Base-by-base conservation (phyloP, 2,797 vertebrate species). In the Hirundo rustica region DNA sequence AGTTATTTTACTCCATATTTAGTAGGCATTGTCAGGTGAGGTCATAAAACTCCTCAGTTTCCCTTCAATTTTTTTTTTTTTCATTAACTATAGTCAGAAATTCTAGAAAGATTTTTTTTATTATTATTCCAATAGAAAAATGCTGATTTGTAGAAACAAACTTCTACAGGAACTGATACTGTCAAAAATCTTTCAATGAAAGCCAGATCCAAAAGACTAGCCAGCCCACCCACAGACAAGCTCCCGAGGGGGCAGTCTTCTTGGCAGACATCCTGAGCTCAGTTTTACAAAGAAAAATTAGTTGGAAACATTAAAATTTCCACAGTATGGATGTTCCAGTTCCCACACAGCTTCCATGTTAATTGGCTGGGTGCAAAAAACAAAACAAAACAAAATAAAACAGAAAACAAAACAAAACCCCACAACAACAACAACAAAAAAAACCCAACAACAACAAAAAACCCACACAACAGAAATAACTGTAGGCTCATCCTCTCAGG, bases 221-320 rank as follows among this genome's bases (percentile, higher is more conserved):
- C 45, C 60, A 96, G 90, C 74, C 95, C 94, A 96, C 94, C 94
- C 94, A 95, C 90, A 93, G 67, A 53, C 67, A 70, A 85, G 23
- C 19, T 93, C 95, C 80, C 60, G 0, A 90, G 70, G 77, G 93
- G 64, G 55, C 40, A 90, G 38, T 79, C 76, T 32, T 86, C 74
- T 94, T 95, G 93, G 94, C 94, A 96, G 58, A 66, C 66, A 55
- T 76, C 60, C 80, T 95, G 51, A 84, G 50, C 60, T 82, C 80
- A 70, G 53, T 93, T 93, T 90, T 91, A 58, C 26, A 66, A 75
- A 89, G 47, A 84, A 92, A 92, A 92, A 58, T 54, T 47, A 72
- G 60, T 78, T 95, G 89, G 79, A 94, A 95, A 80, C 61, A 80
- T 30, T 27, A 92, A 95, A 72, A 90, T 81, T 92, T 94, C 92